Percentiles rank a stretch among this genome's conserved stretches.
These are phyloP conservation scores for Torymus texanus DNA, from an alignment of 2,888 invertebrate genomes.

Conservation along the genomic window DNA sequence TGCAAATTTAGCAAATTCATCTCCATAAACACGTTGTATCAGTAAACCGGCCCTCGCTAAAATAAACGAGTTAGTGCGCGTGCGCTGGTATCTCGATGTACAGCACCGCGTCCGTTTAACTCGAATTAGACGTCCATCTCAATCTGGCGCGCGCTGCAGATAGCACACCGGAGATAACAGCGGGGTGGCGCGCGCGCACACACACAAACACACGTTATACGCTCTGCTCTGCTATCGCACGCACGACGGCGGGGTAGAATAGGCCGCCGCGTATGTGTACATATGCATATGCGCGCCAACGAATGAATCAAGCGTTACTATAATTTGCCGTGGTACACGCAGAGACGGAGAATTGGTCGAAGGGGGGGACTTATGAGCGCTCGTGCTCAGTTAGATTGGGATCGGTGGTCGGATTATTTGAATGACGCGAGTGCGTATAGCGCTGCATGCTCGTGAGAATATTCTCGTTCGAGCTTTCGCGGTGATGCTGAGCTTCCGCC, in stretches of 20 bases:
- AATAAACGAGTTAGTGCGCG: too few species aligned
- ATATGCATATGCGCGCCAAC: constrained; percentile 33
- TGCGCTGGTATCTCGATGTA: too few species aligned
- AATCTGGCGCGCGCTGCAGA: constrained; percentile 47
- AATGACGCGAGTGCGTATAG: constrained; percentile 1
- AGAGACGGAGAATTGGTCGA: constrained; percentile 1
- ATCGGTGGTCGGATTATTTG: too few species aligned
- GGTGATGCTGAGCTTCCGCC: too few species aligned
- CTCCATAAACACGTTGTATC: too few species aligned
- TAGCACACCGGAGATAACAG: constrained; percentile 47
- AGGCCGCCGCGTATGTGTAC: too few species aligned
- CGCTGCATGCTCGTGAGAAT: too few species aligned
- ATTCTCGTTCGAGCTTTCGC: too few species aligned
- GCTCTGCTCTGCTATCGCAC: constrained; percentile 58
- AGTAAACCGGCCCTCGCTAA: too few species aligned
- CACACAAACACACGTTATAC: constrained; percentile 1
- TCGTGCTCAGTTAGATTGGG: constrained; percentile 13
- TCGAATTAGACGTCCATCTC: constrained; percentile 53
- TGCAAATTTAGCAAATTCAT: too few species aligned
- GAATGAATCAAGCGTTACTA: constrained; percentile 61
- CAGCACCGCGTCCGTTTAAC: constrained; percentile 14
- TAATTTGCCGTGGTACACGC: constrained; percentile 57
- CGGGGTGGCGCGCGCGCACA: background rate
- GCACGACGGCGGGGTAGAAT: constrained; percentile 6
- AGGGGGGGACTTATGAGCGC: background rate